Conservation (phyloP, 2,888 invertebrate species). For the Cactoblastis cactorum region DNA sequence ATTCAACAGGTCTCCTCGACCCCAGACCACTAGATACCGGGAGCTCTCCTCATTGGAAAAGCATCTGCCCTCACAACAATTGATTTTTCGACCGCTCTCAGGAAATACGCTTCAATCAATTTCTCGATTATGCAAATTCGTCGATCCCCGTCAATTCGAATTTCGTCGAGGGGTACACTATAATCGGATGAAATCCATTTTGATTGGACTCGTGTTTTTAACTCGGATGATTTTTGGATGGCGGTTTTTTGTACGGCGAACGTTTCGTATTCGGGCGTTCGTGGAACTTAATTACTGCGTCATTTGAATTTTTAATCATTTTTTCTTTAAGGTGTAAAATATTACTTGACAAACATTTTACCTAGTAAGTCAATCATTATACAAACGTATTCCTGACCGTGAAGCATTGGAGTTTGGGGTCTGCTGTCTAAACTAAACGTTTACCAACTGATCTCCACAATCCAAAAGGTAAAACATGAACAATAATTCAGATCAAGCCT, state of each 20-base stretch:
- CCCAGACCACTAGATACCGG: conserved; percentile 5
- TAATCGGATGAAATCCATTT: conserved; percentile 50
- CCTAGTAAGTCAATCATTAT: too few relatives aligned
- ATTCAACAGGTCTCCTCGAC: conserved; percentile 28
- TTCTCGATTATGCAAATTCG: conserved; percentile 70
- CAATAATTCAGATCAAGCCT: too few relatives aligned
- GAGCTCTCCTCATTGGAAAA: conserved; percentile 50
- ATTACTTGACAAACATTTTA: too few relatives aligned
- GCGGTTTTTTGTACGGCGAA: conserved; percentile 4
- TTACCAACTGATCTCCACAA: too few relatives aligned
- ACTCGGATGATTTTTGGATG: conserved; percentile 39
- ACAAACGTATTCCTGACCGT: too few relatives aligned
- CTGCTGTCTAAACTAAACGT: too few relatives aligned
- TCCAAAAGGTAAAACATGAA: too few relatives aligned
- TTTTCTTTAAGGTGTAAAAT: too few relatives aligned
- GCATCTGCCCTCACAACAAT: conserved; percentile 55
- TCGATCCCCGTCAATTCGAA: conserved; percentile 50
- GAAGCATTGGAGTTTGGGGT: too few relatives aligned
- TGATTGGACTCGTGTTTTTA: conserved; percentile 49
- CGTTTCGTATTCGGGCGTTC: too few relatives aligned
- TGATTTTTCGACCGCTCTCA: conserved; percentile 54
- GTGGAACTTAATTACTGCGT: too few relatives aligned
- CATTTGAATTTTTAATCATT: too few relatives aligned
- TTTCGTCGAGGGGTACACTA: conserved; percentile 39
- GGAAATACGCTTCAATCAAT: conserved; percentile 71